Evolutionary conservation across 2,113 vertebrate species (phyloP), one percentile per base, ranked within the genome.

Genomic region (Epinephelus lanceolatus): DNA sequence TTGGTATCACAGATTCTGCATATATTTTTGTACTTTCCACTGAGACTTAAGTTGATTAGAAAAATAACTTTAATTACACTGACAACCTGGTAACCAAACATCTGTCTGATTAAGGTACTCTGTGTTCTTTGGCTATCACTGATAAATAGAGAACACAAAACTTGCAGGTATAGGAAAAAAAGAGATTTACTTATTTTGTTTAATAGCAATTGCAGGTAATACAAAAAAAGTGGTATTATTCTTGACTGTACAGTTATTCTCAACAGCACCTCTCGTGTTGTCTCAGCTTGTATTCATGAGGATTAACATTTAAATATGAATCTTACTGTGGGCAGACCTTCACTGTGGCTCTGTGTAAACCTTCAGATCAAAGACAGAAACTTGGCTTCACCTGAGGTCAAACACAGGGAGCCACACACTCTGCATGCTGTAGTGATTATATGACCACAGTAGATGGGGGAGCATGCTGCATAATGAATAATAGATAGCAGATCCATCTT

Each of bases 381-480:
- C 52, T 47, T 27, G 18, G 6, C 57, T 78, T 67, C 40, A 71
- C 65, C 78, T 61, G 19, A 51, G 60, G 66, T 73, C 51, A 71
- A 23, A 71, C 21, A 8, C 59, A 77, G 51, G 70, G 55, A 47
- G 21, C 53, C 49, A 59, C 71, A 63, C 30, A 55, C 37, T 2
- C 19, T 80, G 53, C 30, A 3, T 23, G 47, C 81, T 60, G 10
- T 30, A 68, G 42, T 75, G 77, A 83, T 66, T 63, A 55, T 63
- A 57, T 72, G 76, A 78, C 74, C 63, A 40, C 57, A 71, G 53
- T 19, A n/a, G 61, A 68, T 15, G 2, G 55, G 53, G 15, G 37
- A 7, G 5, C 40, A 47, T 53, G 70, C 25, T 51, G 27, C 70
- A 52, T 71, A 52, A 73, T 85, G 77, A 90, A 89, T 87, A 74